Conservation (phyloP, 2,113 vertebrate species). For the Lutjanus erythropterus region DNA sequence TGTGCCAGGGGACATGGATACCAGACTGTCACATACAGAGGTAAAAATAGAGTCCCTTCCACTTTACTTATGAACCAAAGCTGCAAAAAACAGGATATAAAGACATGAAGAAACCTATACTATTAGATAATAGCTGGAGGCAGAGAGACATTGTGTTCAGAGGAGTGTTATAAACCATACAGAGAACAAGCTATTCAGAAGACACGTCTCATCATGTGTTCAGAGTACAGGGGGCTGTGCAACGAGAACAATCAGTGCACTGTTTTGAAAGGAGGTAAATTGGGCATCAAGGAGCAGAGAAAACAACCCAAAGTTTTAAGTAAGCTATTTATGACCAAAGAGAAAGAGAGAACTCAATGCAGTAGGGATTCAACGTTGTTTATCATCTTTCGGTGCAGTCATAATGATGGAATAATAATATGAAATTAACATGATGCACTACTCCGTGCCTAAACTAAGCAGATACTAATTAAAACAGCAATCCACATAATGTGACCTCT, state of each 20-base stretch:
- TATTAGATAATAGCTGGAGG: constrained; percentile 20
- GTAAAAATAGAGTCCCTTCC: constrained; percentile 27
- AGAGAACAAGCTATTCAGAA: constrained; percentile 24
- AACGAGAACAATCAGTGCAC: constrained; percentile 35
- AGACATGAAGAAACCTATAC: constrained; percentile 1
- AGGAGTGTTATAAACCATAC: constrained; percentile 1
- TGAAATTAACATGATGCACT: constrained; percentile 25
- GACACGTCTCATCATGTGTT: constrained; percentile 41
- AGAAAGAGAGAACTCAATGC: background rate
- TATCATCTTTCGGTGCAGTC: constrained; percentile 25
- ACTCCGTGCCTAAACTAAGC: constrained; percentile 5
- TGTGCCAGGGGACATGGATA: constrained; percentile 53
- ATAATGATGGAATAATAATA: constrained; percentile 35
- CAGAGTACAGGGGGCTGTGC: constrained; percentile 31
- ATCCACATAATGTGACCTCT: constrained; percentile 19
- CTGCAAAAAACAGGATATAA: constrained; percentile 16
- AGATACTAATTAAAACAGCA: constrained; percentile 43
- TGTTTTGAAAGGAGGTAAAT: constrained; percentile 39
- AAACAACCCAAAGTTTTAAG: constrained; percentile 31
- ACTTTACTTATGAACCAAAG: constrained; percentile 14
- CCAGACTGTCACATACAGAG: constrained; percentile 41
- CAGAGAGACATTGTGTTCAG: constrained; percentile 3
- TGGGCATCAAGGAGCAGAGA: constrained; percentile 39
- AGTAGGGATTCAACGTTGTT: constrained; percentile 31
- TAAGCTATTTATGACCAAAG: constrained; percentile 10